Evolutionary conservation across 2,797 vertebrate genomes (phyloP).

Genomic region (Periparus ater): DNA sequence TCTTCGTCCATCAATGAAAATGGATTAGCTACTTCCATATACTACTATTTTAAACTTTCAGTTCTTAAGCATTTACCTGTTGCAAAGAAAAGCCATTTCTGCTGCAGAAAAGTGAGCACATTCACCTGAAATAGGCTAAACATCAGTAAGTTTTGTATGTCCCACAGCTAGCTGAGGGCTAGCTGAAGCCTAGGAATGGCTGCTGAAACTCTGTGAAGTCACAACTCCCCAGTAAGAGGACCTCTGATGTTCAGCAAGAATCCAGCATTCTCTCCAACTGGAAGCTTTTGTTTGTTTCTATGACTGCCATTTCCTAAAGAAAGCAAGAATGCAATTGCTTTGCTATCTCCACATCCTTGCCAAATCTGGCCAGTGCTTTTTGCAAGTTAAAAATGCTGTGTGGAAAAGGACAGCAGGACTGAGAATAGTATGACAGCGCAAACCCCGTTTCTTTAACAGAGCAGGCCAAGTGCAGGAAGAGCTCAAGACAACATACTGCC

Average conservation of each 20-base stretch:
- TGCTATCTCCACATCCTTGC: neutral
- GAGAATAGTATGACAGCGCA: accelerated
- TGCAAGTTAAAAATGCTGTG: neutral
- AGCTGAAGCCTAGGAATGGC: neutral
- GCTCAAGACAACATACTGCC: neutral
- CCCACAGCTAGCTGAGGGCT: no score
- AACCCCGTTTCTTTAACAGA: neutral
- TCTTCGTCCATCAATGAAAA: neutral
- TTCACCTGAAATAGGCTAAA: neutral
- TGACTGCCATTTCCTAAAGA: neutral
- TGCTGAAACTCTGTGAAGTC: neutral
- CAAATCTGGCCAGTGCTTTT: neutral
- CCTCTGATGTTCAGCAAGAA: neutral
- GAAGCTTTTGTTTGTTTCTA: neutral
- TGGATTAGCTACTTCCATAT: neutral
- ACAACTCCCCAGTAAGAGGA: neutral
- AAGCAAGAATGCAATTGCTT: neutral
- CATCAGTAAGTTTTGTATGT: accelerated
- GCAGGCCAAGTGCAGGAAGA: neutral
- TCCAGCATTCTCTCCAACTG: neutral
- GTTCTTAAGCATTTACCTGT: neutral
- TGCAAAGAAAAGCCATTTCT: neutral
- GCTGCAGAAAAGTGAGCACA: neutral
- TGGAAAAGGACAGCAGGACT: neutral
- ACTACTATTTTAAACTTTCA: neutral